These are phyloP conservation scores for Cossypha polioptera DNA, from an alignment of 2,797 vertebrate species.

Conservation along the genomic window DNA sequence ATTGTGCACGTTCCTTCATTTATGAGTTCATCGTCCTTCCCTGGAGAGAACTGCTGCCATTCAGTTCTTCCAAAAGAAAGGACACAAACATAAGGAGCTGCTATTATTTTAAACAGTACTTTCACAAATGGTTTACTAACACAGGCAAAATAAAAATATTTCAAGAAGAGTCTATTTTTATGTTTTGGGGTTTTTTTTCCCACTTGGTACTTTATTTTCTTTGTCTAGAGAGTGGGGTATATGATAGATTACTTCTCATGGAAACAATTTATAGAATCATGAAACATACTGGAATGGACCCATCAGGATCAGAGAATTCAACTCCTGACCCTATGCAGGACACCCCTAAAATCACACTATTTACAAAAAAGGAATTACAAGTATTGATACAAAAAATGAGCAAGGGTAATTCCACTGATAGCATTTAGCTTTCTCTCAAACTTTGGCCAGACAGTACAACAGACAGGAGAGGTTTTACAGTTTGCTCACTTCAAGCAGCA, in stretches of 20 bases:
- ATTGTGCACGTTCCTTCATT: not conserved
- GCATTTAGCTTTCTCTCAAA: not conserved
- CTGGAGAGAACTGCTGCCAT: not conserved
- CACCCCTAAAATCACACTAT: not conserved
- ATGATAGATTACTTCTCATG: not conserved
- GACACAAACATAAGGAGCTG: not conserved
- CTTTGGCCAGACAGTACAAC: not conserved
- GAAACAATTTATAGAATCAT: not conserved
- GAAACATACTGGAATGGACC: not conserved
- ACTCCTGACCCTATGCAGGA: not conserved
- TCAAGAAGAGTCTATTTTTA: not conserved
- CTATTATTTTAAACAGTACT: conserved; percentile 27
- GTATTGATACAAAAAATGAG: not conserved
- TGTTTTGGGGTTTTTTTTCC: not conserved
- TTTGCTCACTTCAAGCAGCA: not conserved
- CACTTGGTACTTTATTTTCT: not conserved
- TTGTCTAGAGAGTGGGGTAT: not conserved
- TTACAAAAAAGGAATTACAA: not conserved
- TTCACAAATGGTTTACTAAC: conserved; percentile 8
- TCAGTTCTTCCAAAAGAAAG: conserved; percentile 12
- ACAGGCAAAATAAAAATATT: not conserved
- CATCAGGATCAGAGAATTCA: not conserved
- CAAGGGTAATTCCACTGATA: not conserved
- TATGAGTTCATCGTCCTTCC: not conserved
- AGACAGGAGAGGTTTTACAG: not conserved